Conservation (phyloP, 2,888 invertebrate species). For the Strigamia transsilvanica region DNA sequence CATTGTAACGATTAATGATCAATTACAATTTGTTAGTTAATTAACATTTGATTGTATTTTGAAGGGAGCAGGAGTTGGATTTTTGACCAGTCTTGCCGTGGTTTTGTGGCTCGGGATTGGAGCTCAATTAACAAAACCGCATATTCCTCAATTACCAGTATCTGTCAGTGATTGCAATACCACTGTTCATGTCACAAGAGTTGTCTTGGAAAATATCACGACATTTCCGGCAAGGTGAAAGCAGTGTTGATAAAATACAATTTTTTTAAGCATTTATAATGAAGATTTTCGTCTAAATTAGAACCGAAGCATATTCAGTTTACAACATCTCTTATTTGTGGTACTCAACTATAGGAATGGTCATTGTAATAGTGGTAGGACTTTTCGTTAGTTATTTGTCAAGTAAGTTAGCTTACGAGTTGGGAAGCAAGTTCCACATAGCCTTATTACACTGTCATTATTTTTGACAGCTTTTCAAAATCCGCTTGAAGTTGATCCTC, state of each 20-base stretch:
- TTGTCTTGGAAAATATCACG: not conserved
- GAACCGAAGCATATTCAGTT: not conserved
- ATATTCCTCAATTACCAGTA: not conserved
- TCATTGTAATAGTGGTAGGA: not conserved
- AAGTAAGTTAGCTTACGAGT: not conserved
- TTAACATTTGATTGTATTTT: not conserved
- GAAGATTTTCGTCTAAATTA: not conserved
- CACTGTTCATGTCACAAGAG: not conserved
- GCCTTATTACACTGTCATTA: too few species aligned
- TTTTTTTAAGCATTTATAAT: not conserved
- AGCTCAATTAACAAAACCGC: conserved; percentile 48
- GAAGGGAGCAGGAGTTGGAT: conserved; percentile 46
- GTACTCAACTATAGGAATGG: not conserved
- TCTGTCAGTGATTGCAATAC: not conserved
- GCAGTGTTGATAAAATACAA: too few species aligned
- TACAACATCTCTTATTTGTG: not conserved
- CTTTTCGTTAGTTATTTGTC: not conserved
- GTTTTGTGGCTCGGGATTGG: conserved; percentile 54
- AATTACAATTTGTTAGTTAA: not conserved
- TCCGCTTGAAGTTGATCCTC: not conserved
- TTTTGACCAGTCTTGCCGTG: not conserved
- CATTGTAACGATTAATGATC: conserved; percentile 67
- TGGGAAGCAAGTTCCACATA: too few species aligned
- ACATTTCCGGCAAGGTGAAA: not conserved
- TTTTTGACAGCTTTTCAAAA: not conserved